phyloP scores from a whole-genome alignment of 2,888 invertebrate species.

The Octonoba sinensis region DNA sequence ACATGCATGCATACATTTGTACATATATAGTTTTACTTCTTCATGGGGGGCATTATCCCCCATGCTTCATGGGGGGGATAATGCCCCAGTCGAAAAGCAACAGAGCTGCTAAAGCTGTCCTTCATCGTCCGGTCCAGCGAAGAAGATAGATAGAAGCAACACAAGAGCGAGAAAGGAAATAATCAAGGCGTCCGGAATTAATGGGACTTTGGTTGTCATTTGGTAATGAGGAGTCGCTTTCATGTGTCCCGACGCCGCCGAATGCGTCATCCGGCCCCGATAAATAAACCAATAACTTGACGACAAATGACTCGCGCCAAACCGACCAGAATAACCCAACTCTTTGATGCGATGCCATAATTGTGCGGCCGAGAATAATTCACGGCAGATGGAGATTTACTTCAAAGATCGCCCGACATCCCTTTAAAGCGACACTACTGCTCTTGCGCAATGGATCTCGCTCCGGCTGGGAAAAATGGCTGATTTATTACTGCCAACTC shows the following conservation, averaged over 20 bases:
- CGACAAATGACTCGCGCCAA: slow-evolving; percentile 49
- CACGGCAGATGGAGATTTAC: slow-evolving; percentile 1
- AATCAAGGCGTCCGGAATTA: slow-evolving; percentile 44
- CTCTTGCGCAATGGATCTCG: too few species aligned
- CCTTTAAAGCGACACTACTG: neutral
- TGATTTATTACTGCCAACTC: too few species aligned
- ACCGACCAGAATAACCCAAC: slow-evolving; percentile 35
- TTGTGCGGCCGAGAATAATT: slow-evolving; percentile 29
- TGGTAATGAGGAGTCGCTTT: slow-evolving; percentile 58
- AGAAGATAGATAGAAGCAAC: neutral
- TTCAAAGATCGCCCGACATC: slow-evolving; percentile 28
- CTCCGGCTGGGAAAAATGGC: too few species aligned
- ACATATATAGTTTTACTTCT: too few species aligned
- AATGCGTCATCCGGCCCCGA: slow-evolving; percentile 38
- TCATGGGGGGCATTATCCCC: too few species aligned
- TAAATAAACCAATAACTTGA: slow-evolving; percentile 59
- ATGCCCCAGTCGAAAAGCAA: too few species aligned
- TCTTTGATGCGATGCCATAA: slow-evolving; percentile 41
- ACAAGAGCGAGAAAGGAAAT: slow-evolving; percentile 40
- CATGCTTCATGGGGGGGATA: too few species aligned
- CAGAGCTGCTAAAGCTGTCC: too few species aligned
- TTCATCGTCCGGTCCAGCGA: neutral
- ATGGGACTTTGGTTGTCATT: slow-evolving; percentile 44
- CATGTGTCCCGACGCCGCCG: slow-evolving; percentile 48
- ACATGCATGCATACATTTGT: too few species aligned